phyloP scores from a whole-genome alignment of 2,888 invertebrate species.

The Ormyrus labotus region DNA sequence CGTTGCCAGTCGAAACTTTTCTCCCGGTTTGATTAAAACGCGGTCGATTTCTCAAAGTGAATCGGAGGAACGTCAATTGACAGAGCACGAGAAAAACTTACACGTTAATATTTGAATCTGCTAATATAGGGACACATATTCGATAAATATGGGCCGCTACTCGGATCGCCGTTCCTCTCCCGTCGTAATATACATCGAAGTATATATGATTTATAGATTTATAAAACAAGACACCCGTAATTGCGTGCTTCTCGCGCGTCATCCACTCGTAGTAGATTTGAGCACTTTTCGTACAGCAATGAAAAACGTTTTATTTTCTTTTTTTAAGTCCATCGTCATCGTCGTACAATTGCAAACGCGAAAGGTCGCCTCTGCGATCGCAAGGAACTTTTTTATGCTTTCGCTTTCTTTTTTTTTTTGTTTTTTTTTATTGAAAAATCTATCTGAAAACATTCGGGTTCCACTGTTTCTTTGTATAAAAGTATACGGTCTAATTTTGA shows the following conservation, averaged over 20 bases:
- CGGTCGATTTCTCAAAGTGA: conserved; percentile 46
- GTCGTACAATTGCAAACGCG: too few species aligned
- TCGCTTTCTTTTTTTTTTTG: too few species aligned
- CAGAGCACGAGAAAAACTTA: conserved; percentile 10
- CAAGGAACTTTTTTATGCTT: background rate
- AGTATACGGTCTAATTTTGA: too few species aligned
- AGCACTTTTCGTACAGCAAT: conserved; percentile 38
- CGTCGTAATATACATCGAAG: conserved; percentile 67
- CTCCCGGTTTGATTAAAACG: background rate
- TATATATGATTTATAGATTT: conserved; percentile 62
- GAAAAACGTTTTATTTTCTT: background rate
- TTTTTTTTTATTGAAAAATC: too few species aligned
- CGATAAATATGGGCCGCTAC: conserved; percentile 46
- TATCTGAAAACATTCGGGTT: too few species aligned
- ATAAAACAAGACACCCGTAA: conserved; percentile 65
- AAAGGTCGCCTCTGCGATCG: background rate
- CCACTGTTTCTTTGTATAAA: too few species aligned
- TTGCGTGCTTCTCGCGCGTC: conserved; percentile 53
- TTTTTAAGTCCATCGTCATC: background rate
- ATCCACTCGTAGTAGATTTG: conserved; percentile 45
- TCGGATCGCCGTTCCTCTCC: conserved; percentile 54
- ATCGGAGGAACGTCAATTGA: conserved; percentile 4
- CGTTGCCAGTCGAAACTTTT: background rate
- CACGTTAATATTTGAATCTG: background rate
- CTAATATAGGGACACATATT: conserved; percentile 24